Conservation (phyloP, 2,113 vertebrate species). For the Macquaria ambigua region DNA sequence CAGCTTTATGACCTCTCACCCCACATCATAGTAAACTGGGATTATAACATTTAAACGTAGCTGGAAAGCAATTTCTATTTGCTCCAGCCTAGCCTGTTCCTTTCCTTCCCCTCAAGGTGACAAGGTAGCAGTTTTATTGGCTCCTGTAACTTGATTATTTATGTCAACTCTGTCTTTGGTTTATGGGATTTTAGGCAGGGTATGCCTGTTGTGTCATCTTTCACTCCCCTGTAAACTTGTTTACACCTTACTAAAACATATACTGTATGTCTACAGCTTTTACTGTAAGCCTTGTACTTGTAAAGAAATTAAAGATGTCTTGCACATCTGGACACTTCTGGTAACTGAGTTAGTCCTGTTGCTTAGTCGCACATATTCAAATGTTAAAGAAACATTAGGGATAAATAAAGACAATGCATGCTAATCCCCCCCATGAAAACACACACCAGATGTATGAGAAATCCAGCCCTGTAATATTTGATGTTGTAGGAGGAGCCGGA, state of each 20-base stretch:
- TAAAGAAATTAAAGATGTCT: background rate
- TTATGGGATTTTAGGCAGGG: background rate
- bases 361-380: constrained; percentile 13
- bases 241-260: constrained; percentile 4
- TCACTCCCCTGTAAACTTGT: background rate
- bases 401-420: constrained; percentile 29
- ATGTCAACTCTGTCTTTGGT: constrained; percentile 29
- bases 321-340: constrained; percentile 14
- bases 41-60: constrained; percentile 31
- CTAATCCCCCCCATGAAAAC: constrained; percentile 30
- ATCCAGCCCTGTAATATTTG: constrained; percentile 46
- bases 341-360: background rate
- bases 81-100: constrained; percentile 6
- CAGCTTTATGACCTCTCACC: constrained; percentile 23
- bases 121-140: constrained; percentile 24
- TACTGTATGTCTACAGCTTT: background rate
- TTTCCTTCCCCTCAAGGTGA: background rate
- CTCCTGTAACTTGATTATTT: constrained; percentile 41
- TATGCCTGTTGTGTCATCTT: background rate
- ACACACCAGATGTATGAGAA: constrained; percentile 33
- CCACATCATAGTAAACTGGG: constrained; percentile 17
- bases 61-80: constrained; percentile 38
- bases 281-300: background rate
- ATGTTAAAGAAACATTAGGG: background rate
- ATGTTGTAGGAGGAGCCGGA: constrained; percentile 42